Conservation (phyloP, 2,797 vertebrate species). For the Pachyuromys duprasi region DNA sequence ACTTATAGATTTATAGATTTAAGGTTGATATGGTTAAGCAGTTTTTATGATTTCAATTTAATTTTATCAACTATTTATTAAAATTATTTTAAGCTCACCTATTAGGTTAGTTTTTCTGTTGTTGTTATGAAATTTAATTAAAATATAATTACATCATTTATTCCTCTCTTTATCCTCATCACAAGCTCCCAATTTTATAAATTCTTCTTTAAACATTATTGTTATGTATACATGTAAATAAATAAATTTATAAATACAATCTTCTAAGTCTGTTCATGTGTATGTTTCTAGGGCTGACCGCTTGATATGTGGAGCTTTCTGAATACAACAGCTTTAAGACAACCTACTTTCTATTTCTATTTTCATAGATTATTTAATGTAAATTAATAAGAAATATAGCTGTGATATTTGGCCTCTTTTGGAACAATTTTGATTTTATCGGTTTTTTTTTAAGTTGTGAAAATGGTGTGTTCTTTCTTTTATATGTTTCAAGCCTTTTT, state of each 20-base stretch:
- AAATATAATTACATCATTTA: background rate
- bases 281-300: background rate
- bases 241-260: background rate
- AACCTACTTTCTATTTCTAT: background rate
- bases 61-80: background rate
- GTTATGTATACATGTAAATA: background rate
- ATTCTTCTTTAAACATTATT: background rate
- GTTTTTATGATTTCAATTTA: background rate
- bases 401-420: background rate
- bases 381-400: background rate
- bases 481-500: background rate
- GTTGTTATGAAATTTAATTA: background rate
- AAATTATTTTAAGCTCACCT: background rate
- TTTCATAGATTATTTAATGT: background rate
- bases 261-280: background rate
- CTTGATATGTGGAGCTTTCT: background rate
- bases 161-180: background rate
- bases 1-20: background rate
- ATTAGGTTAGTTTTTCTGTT: background rate
- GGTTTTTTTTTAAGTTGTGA: background rate
- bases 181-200: background rate
- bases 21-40: background rate
- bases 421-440: background rate
- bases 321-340: background rate
- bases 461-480: background rate